Evolutionary conservation across 2,113 vertebrate genomes (phyloP).

Genomic region (Coregonus clupeaformis): DNA sequence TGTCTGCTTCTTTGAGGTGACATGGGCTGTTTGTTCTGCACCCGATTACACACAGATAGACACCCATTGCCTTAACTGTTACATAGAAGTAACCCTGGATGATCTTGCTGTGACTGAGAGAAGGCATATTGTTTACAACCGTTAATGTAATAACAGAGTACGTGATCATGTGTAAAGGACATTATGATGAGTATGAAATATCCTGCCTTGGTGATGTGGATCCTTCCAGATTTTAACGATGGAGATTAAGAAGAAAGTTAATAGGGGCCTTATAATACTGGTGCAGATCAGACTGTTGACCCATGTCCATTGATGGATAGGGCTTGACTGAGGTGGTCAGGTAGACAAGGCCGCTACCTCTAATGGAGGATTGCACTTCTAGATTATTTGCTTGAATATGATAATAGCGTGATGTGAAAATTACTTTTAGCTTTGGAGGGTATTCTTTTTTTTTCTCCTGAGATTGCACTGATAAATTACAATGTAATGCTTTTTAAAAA

Average conservation of each 20-base stretch:
- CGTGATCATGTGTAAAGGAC: no score
- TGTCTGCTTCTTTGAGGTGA: conserved; percentile 55
- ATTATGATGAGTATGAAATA: no score
- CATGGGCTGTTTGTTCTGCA: conserved; percentile 77
- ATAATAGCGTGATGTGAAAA: no score
- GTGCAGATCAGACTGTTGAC: conserved; percentile 75
- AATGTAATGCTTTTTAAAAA: conserved; percentile 19
- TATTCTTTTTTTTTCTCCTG: no score
- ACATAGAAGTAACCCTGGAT: conserved; percentile 24
- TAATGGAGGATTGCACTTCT: conserved; percentile 65
- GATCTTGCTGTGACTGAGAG: no score
- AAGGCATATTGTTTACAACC: no score
- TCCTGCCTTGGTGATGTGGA: no score
- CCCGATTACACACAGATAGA: conserved; percentile 59
- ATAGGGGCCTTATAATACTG: conserved; percentile 65
- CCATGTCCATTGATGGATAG: conserved; percentile 43
- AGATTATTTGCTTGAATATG: no score
- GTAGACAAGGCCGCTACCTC: conserved; percentile 1
- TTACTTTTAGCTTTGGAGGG: no score
- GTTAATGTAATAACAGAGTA: no score
- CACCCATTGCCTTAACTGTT: conserved; percentile 70
- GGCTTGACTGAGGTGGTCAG: conserved; percentile 48
- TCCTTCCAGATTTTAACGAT: not conserved
- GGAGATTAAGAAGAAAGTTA: not conserved
- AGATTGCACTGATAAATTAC: conserved; percentile 65